Percentiles rank a stretch among this genome's conserved stretches.
Evolutionary conservation across 2,113 vertebrate genomes (phyloP).

Genomic region (Porphyrio hochstetteri): DNA sequence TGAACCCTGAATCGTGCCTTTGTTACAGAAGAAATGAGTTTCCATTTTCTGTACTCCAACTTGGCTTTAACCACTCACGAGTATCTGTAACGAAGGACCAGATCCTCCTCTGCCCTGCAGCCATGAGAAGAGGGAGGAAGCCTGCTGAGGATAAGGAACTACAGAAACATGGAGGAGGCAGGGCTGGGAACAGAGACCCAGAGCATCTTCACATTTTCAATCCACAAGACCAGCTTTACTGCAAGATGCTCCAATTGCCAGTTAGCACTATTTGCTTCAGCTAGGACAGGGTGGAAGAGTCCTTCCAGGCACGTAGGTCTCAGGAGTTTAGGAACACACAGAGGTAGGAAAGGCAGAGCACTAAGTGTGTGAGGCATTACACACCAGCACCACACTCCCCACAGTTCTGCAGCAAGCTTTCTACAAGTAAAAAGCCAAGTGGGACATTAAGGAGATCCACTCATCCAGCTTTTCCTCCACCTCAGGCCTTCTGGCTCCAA

Average conservation of each 20-base stretch:
- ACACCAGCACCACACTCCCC: not conserved
- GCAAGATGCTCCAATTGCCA: not conserved
- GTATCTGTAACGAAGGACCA: not conserved
- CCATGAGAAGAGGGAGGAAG: not conserved
- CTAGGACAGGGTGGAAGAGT: not conserved
- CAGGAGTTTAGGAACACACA: not conserved
- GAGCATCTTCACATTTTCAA: not conserved
- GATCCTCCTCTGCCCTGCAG: not conserved
- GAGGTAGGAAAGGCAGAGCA: not conserved
- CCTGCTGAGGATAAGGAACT: not conserved
- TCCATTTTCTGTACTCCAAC: not conserved
- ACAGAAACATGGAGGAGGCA: rapidly evolving
- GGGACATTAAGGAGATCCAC: not conserved
- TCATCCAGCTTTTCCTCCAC: not conserved
- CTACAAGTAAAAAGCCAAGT: not conserved
- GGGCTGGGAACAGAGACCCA: not conserved
- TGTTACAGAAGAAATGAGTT: not conserved
- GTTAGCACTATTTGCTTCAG: not conserved
- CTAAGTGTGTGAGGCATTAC: rapidly evolving
- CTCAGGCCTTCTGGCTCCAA: not conserved
- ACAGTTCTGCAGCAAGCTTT: not conserved
- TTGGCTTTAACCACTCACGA: not conserved
- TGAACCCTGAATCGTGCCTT: not conserved
- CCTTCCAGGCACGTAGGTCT: not conserved
- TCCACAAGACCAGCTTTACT: not conserved